These are phyloP conservation scores for Peromyscus aztecus DNA, from an alignment of 2,797 vertebrate species.

Conservation along the genomic window DNA sequence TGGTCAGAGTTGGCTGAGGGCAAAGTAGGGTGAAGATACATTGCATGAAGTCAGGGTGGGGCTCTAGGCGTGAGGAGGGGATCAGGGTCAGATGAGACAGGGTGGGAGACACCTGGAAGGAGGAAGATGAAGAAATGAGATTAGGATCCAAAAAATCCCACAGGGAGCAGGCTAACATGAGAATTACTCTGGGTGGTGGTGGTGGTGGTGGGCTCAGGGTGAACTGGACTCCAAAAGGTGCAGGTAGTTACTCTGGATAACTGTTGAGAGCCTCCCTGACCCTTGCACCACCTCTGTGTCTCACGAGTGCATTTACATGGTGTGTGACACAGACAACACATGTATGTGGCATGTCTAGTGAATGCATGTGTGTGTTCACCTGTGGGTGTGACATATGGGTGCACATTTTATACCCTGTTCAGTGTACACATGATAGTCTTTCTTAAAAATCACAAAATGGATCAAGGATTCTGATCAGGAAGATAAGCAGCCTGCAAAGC, in stretches of 20 bases:
- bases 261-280: background rate
- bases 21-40: background rate
- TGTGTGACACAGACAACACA: background rate
- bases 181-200: background rate
- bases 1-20: background rate
- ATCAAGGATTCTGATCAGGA: constrained; percentile 10
- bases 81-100: background rate
- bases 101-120: background rate
- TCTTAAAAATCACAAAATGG: background rate
- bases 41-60: background rate
- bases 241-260: background rate
- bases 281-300: background rate
- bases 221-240: background rate
- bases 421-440: background rate
- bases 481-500: background rate
- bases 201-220: background rate
- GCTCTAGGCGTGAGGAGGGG: background rate
- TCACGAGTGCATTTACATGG: background rate
- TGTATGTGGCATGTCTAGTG: background rate
- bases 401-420: background rate
- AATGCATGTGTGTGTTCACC: background rate
- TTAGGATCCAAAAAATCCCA: background rate
- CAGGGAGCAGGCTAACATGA: background rate
- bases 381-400: background rate
- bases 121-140: background rate